phyloP scores from a whole-genome alignment of 1,140 invertebrate genomes.

The Dolichoris vasculosae region DNA sequence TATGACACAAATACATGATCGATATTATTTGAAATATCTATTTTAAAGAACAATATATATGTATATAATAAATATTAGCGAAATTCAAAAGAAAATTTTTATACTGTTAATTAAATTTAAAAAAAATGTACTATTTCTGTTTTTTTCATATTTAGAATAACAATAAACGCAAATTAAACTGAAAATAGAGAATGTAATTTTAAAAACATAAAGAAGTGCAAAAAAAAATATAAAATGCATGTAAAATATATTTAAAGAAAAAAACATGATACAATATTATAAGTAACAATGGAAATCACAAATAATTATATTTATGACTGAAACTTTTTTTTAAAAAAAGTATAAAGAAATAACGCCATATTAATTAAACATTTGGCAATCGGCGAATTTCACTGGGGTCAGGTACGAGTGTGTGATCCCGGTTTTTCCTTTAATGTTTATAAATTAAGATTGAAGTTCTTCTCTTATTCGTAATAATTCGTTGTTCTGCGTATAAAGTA shows the following conservation, averaged over 20 bases:
- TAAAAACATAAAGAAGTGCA: too few species aligned
- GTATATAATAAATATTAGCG: too few species aligned
- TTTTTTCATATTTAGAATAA: too few species aligned
- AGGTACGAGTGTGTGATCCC: conserved; percentile 73
- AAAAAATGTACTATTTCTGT: too few species aligned
- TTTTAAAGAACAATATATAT: too few species aligned
- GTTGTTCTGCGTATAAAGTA: conserved; percentile 38
- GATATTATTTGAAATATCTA: too few species aligned
- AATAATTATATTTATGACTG: background rate
- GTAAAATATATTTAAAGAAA: too few species aligned
- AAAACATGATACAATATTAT: background rate
- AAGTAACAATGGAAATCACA: background rate
- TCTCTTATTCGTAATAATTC: conserved; percentile 39
- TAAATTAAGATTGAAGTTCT: conserved; percentile 64
- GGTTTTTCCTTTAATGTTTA: conserved; percentile 68
- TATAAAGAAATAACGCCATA: background rate
- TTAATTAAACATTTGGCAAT: conserved; percentile 65
- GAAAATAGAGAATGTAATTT: too few species aligned
- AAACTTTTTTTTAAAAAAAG: background rate
- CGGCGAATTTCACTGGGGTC: conserved; percentile 73
- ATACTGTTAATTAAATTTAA: too few species aligned
- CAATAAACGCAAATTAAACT: too few species aligned
- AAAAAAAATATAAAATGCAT: too few species aligned
- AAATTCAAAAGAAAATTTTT: too few species aligned
- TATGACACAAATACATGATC: background rate